Percentiles rank a stretch among this genome's conserved stretches.
phyloP scores from a whole-genome alignment of 2,888 invertebrate species.

The Lithophane leautieri region DNA sequence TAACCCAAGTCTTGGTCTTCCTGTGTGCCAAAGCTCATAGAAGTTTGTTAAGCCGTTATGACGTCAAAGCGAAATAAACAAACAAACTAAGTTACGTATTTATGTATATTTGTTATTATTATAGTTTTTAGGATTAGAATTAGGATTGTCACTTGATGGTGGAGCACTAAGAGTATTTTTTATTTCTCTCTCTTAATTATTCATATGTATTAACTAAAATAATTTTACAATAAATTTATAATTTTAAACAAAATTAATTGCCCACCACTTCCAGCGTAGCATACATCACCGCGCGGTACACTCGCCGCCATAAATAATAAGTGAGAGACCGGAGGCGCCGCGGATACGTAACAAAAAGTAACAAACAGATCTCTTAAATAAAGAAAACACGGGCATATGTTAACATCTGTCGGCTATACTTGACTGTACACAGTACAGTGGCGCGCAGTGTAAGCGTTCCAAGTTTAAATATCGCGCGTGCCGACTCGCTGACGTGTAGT shows the following conservation, averaged over 20 bases:
- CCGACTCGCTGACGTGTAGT: conserved; percentile 50
- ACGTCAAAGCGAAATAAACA: too few species aligned
- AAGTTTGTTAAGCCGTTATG: too few species aligned
- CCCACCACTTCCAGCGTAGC: conserved; percentile 61
- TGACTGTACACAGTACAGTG: conserved; percentile 71
- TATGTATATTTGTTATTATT: too few species aligned
- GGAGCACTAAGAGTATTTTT: neutral
- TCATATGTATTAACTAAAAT: neutral
- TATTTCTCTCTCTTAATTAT: neutral
- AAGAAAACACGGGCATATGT: conserved; percentile 90
- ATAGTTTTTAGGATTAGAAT: too few species aligned
- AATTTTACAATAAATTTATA: conserved; percentile 7
- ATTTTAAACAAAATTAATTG: conserved; percentile 46
- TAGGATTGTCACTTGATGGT: neutral
- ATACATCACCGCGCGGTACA: conserved; percentile 76
- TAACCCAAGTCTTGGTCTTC: too few species aligned
- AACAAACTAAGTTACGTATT: too few species aligned
- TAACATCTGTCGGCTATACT: conserved; percentile 85
- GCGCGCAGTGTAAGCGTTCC: conserved; percentile 68
- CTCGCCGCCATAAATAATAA: conserved; percentile 88
- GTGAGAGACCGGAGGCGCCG: conserved; percentile 89
- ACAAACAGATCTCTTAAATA: conserved; percentile 90
- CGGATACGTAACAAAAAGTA: conserved; percentile 88
- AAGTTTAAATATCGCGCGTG: conserved; percentile 66
- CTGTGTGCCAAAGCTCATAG: too few species aligned